phyloP scores from a whole-genome alignment of 1,140 invertebrate genomes.

The Neomicropteryx cornuta region DNA sequence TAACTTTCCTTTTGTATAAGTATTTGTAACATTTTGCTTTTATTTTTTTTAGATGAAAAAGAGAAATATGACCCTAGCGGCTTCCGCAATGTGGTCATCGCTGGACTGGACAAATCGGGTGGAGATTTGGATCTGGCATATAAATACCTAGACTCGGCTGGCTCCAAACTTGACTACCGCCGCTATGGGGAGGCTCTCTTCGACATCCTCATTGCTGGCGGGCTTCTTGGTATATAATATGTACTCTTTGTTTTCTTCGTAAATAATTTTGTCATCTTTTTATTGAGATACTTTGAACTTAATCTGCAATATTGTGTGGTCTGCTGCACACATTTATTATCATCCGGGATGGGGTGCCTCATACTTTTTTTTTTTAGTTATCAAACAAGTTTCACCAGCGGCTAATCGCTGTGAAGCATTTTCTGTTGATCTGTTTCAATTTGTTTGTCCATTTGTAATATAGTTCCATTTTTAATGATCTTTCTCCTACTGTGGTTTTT shows the following conservation, averaged over 20 bases:
- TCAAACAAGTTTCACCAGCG: constrained; percentile 3
- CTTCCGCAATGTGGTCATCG: constrained; percentile 91
- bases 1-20: neutral
- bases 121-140: constrained; percentile 85
- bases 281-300: too few relatives aligned
- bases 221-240: constrained; percentile 58
- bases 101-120: constrained; percentile 85
- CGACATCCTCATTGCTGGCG: constrained; percentile 95
- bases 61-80: constrained; percentile 97
- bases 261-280: too few relatives aligned
- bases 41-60: constrained; percentile 81
- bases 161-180: constrained; percentile 92
- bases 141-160: constrained; percentile 87
- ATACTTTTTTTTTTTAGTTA: constrained; percentile 8
- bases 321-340: too few relatives aligned
- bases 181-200: constrained; percentile 96
- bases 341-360: too few relatives aligned
- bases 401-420: neutral
- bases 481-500: too few relatives aligned
- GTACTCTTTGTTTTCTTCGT: too few relatives aligned
- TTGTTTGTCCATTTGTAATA: neutral
- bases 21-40: too few relatives aligned
- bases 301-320: too few relatives aligned
- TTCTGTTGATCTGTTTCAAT: neutral
- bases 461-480: neutral